phyloP scores from a whole-genome alignment of 2,888 invertebrate genomes.

The Dicyrtomina minuta region DNA sequence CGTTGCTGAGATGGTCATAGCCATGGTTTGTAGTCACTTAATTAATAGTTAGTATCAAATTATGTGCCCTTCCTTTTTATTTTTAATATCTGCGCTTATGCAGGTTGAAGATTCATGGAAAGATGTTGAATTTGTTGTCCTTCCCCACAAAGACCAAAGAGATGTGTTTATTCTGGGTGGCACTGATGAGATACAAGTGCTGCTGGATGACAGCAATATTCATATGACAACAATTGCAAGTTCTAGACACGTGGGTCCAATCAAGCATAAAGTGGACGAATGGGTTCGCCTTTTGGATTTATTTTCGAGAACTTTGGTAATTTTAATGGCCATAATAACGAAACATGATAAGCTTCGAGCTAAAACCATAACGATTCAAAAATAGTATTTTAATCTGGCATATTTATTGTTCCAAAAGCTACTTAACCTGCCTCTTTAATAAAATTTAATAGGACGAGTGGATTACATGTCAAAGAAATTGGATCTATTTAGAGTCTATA shows the following conservation, averaged over 20 bases:
- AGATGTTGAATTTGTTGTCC: slow-evolving; percentile 72
- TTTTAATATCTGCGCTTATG: background rate
- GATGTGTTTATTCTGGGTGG: slow-evolving; percentile 82
- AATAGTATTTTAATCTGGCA: slow-evolving; percentile 1
- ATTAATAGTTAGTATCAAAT: background rate
- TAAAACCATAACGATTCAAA: background rate
- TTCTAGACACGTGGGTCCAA: slow-evolving; percentile 81
- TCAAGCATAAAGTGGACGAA: slow-evolving; percentile 77
- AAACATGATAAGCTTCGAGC: no score
- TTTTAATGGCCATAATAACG: slow-evolving; percentile 45
- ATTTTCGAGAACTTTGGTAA: slow-evolving; percentile 79
- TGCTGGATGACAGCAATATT: slow-evolving; percentile 82
- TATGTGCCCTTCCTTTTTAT: background rate
- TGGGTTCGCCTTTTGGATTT: slow-evolving; percentile 75
- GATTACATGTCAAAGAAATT: slow-evolving; percentile 84
- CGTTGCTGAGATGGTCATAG: background rate
- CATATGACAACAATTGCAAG: slow-evolving; percentile 83
- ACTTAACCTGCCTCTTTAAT: background rate
- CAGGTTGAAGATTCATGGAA: slow-evolving; percentile 84
- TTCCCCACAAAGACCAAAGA: slow-evolving; percentile 76
- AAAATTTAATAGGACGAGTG: slow-evolving; percentile 72
- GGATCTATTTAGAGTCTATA: slow-evolving; percentile 92
- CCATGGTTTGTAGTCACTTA: background rate
- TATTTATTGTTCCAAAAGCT: no score
- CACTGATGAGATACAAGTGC: slow-evolving; percentile 78